phyloP scores from a whole-genome alignment of 2,797 vertebrate species.

The Ibycter americanus region DNA sequence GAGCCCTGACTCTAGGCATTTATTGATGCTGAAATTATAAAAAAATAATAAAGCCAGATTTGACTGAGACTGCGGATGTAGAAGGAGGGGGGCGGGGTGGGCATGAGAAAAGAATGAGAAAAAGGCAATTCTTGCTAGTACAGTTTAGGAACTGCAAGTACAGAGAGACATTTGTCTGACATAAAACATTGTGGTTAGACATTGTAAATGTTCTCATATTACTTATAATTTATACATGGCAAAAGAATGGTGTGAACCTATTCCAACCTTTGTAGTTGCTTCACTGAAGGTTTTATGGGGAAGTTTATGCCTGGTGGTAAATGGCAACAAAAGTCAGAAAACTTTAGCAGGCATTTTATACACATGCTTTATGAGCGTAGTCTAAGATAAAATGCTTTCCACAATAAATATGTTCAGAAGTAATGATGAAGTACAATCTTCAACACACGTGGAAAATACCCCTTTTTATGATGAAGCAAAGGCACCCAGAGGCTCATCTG shows the following conservation, averaged over 20 bases:
- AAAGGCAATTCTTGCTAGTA: slow-evolving; percentile 17
- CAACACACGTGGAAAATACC: neutral
- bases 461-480: neutral
- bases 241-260: slow-evolving; percentile 49
- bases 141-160: slow-evolving; percentile 48
- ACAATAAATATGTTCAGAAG: neutral
- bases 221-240: slow-evolving; percentile 56
- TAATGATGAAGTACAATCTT: neutral
- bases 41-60: neutral
- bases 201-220: slow-evolving; percentile 66
- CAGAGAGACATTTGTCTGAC: slow-evolving; percentile 51
- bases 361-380: neutral
- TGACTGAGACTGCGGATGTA: neutral
- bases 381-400: slow-evolving; percentile 23
- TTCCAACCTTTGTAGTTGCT: slow-evolving; percentile 27
- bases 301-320: slow-evolving; percentile 19
- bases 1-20: neutral
- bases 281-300: slow-evolving; percentile 14
- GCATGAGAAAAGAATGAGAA: neutral
- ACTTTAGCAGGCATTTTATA: slow-evolving; percentile 34
- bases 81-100: neutral
- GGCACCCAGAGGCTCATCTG: neutral
- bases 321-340: slow-evolving; percentile 40
- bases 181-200: slow-evolving; percentile 51
- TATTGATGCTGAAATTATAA: neutral